Base-by-base conservation (phyloP, 1,140 invertebrate genomes). In the Drosophila asahinai region DNA sequence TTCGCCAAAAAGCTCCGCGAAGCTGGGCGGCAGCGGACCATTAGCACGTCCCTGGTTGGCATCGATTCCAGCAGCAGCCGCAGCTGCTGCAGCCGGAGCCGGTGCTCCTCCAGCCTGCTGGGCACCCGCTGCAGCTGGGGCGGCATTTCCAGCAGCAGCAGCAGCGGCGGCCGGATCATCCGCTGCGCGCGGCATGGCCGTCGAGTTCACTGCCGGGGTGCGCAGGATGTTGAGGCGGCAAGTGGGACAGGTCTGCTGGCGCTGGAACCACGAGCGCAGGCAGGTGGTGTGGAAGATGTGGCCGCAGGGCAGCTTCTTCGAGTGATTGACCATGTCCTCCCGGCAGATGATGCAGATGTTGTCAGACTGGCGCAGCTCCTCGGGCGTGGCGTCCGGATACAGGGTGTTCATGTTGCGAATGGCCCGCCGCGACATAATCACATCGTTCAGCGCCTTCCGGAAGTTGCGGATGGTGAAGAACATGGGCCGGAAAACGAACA, bases 261-360 rank as follows among this genome's bases (percentile, higher is more conserved):
- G 95, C 94, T 99, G 99, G 94, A 99, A 99, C 99, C 99, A 99
- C 5, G 98, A 98, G 9, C 99, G 95, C n/a, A 99, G 94, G 93
- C 99, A 99, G 36, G 97, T 97, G 25, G 98, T 97, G 93, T 99
- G 99, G 94, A 99, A 99, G 86, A 99, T 99, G 93, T 99, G 99
- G 94, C 99, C 99, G 94, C 99, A 99, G 0, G 99, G 99, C 63
- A 99, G 94, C 93, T 99, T 99, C 94, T 99, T 99, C 3, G 97
- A 97, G 45, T 97, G 97, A 94, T 94, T 93, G 36, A 95, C 92
- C 94, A 95, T 95, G 76, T 95, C 94, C 71, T 95, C 94, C 36
- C 94, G 86, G 25, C 99, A 99, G 84, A 99, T 99, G 80, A 99
- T 99, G 93, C 99, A 99, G 49, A 99, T 99, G 93, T 99, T 99